phyloP scores from a whole-genome alignment of 1,140 invertebrate species.

The Maconellicoccus hirsutus region DNA sequence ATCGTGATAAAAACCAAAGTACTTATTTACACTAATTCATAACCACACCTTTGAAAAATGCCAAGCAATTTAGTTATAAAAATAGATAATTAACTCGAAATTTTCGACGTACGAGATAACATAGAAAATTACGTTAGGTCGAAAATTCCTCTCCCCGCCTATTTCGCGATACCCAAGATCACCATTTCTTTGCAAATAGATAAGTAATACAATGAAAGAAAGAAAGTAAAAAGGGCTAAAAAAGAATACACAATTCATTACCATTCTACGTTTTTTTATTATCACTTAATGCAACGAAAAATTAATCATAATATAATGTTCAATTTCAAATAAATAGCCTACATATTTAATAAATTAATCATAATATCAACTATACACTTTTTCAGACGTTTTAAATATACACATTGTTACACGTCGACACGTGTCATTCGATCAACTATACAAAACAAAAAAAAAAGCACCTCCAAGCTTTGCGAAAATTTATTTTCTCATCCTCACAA shows the following conservation, averaged over 20 bases:
- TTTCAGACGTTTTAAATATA: no score
- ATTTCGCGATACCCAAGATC: background rate
- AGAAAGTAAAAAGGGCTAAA: background rate
- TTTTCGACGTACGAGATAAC: background rate
- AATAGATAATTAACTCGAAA: background rate
- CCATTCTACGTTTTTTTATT: background rate
- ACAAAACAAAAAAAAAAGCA: slow-evolving; percentile 11
- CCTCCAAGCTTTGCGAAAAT: background rate
- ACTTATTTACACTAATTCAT: background rate
- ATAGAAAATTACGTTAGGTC: background rate
- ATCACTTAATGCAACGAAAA: background rate
- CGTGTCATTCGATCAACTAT: no score
- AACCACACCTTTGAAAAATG: background rate
- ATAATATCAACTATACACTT: no score
- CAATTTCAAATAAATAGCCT: no score
- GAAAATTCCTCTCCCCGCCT: background rate
- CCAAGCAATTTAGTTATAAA: background rate
- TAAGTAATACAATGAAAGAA: background rate
- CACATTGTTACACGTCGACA: no score
- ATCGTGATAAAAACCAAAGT: background rate
- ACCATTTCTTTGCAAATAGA: background rate
- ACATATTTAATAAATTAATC: no score
- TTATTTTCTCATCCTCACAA: background rate
- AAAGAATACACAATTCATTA: background rate
- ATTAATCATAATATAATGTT: no score